These are phyloP conservation scores for Steromphala cineraria DNA, from an alignment of 2,888 invertebrate species.

Conservation along the genomic window DNA sequence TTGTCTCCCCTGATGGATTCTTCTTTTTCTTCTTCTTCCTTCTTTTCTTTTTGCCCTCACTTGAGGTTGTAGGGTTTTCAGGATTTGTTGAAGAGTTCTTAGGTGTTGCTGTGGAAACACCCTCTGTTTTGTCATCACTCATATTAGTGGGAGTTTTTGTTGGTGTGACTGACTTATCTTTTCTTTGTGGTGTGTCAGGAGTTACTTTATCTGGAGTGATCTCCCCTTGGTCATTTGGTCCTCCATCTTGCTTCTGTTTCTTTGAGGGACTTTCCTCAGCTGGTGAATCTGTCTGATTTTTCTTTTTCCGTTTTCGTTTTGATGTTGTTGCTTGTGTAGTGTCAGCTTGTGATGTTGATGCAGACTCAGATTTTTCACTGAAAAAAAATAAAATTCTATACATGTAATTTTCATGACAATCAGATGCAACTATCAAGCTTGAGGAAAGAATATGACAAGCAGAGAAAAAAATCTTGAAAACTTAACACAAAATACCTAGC, in stretches of 20 bases:
- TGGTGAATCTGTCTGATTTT: not conserved
- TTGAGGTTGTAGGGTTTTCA: not conserved
- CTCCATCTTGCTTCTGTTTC: not conserved
- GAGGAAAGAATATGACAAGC: no score
- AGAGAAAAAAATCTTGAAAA: no score
- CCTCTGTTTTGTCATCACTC: not conserved
- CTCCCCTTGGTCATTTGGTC: not conserved
- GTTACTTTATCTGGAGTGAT: no score
- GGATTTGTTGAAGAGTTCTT: not conserved
- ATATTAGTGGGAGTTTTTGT: no score
- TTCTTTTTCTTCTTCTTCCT: constrained; percentile 11
- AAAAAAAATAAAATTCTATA: no score
- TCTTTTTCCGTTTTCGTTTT: constrained; percentile 23
- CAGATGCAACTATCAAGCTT: no score
- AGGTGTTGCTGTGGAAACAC: not conserved
- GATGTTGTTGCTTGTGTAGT: not conserved
- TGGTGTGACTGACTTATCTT: no score
- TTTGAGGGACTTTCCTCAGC: not conserved
- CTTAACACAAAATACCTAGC: no score
- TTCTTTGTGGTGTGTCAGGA: no score
- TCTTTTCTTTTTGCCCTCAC: constrained; percentile 33
- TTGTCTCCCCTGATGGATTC: not conserved
- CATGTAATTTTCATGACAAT: no score
- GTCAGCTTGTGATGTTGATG: no score
- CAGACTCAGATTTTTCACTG: no score